Evolutionary conservation across 35 echinoderm and acorn worm species (phyloP), one percentile per base, ranked within the genome.

Genomic region (Apostichopus californicus): DNA sequence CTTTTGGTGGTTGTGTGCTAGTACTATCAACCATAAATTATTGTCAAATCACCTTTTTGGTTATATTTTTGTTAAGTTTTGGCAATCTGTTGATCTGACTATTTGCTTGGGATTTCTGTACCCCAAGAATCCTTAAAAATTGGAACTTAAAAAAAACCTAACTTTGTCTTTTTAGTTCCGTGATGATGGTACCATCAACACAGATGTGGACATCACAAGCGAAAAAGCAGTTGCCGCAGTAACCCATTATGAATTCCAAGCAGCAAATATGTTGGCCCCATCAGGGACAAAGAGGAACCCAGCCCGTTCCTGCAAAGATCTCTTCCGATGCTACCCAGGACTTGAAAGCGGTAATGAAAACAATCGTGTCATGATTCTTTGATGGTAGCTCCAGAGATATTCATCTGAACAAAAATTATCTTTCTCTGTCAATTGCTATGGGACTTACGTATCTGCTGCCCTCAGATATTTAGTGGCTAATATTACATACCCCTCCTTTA

Each of bases 231-330:
- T 82, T 5, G 89, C 82, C 66, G 71, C 84, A 88, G 71, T 63
- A 9, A 94, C 57, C 18, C 90, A 93, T 56, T 91, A 92, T 73
- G 83, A 88, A 59, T 66, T 60, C 54, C 90, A 95, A 73, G 87
- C 91, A 13, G 57, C 55, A 52, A 81, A 78, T 90, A 66, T 98
- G 34, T 55, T 92, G 28, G 81, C 75, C 72, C 96, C 96, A 79
- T 77, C 84, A 56, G 96, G 96, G 25, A 93, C 84, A 77, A 18
- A 80, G 56, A 89, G 93, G 15, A 86, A 94, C 81, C 96, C 96
- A 73, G 92, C 94, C 21, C 92, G 94, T 26, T 93, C 94, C 58
- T 98, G 96, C 78, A 93, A 94, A 86, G 96, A 98, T 59, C 96
- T 98, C 88, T 95, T 95, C 94, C 93, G 85, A 55, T 90, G 92